Conservation (phyloP, 2,113 vertebrate species). For the Alethe diademata region DNA sequence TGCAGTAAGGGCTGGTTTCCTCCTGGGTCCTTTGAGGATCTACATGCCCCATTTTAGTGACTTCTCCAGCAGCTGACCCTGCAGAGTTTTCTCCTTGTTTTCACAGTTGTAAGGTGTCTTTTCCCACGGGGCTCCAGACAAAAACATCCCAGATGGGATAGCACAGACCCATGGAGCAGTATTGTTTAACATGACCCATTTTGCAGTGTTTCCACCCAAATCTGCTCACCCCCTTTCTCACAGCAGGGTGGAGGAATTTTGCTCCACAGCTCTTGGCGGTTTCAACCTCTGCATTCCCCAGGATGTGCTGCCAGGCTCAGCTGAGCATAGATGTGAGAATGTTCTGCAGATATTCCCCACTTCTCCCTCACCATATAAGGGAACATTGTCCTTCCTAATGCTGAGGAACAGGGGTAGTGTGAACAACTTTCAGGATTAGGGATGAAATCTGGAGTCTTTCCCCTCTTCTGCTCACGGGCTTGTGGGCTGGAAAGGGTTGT, state of each 20-base stretch:
- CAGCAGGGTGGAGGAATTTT: conserved; percentile 38
- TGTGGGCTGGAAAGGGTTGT: neutral
- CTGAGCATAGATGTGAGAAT: conserved; percentile 41
- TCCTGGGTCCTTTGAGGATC: neutral
- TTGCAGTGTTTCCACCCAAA: neutral
- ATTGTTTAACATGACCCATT: neutral
- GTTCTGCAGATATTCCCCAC: conserved; percentile 37
- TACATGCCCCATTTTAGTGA: neutral
- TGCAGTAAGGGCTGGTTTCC: neutral
- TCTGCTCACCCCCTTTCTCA: conserved; percentile 12
- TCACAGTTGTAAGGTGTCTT: neutral
- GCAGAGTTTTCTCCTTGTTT: neutral
- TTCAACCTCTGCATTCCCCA: neutral
- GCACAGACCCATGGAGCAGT: neutral
- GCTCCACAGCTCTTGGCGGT: neutral
- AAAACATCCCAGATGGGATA: neutral
- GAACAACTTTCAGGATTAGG: neutral
- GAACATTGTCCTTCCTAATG: neutral
- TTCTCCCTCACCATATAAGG: conserved; percentile 54
- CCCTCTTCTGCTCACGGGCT: neutral
- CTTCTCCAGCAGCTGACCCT: neutral
- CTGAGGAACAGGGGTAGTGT: neutral
- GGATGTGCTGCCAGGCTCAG: conserved; percentile 11
- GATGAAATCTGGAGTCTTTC: conserved; percentile 40
- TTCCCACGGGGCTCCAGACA: neutral